Conservation (phyloP, 2,113 vertebrate species). For the Phylloscopus whistleri region DNA sequence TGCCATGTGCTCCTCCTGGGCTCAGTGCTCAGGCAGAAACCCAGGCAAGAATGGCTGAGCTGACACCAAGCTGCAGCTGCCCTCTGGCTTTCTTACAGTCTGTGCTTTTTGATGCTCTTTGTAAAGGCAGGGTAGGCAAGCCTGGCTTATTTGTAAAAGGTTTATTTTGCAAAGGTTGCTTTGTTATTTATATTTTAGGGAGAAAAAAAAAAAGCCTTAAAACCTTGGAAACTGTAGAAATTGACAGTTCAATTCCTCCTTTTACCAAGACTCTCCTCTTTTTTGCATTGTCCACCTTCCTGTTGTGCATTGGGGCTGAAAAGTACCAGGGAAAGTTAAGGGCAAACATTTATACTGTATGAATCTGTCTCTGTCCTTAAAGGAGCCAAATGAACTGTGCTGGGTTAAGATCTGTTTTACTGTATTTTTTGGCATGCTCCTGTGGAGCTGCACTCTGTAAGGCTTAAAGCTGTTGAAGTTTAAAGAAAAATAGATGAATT, state of each 20-base stretch:
- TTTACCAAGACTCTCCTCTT: not conserved
- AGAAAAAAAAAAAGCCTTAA: not conserved
- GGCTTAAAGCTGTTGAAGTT: not conserved
- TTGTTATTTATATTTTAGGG: not conserved
- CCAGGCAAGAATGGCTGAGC: not conserved
- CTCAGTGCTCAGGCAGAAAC: not conserved
- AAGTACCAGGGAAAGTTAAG: not conserved
- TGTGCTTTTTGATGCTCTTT: not conserved
- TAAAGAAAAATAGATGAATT: not conserved
- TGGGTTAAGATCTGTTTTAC: not conserved
- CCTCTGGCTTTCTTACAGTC: not conserved
- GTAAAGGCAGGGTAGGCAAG: not conserved
- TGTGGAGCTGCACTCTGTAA: not conserved
- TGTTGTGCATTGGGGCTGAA: not conserved
- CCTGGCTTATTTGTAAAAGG: not conserved
- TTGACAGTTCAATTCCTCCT: not conserved
- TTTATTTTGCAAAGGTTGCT: not conserved
- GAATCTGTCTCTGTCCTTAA: not conserved
- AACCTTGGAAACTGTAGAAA: not conserved
- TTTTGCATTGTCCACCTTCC: not conserved
- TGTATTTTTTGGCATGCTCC: not conserved
- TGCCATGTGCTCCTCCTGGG: not conserved
- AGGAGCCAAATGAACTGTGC: not conserved
- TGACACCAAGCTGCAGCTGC: not conserved
- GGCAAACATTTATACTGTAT: not conserved